Evolutionary conservation across 2,797 vertebrate genomes (phyloP).

Genomic region (Brachymystax lenok): DNA sequence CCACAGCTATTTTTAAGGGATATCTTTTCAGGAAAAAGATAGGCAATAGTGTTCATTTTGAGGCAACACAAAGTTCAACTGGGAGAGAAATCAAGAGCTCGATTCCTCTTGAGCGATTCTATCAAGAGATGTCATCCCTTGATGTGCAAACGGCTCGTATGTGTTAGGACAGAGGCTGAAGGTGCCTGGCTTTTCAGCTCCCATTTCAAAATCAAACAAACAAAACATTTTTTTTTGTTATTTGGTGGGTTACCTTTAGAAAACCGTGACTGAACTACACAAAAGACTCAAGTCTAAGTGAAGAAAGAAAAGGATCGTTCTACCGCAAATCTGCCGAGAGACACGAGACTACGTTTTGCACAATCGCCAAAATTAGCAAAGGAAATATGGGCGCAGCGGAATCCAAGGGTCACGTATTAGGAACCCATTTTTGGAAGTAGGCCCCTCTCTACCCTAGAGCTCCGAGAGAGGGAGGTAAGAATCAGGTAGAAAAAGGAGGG

Average conservation of each 20-base stretch:
- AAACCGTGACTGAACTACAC: not conserved
- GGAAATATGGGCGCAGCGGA: not conserved
- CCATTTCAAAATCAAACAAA: not conserved
- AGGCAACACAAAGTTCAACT: not conserved
- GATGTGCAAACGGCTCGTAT: not conserved
- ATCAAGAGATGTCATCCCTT: not conserved
- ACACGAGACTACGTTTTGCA: not conserved
- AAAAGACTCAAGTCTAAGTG: not conserved
- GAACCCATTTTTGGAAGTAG: not conserved
- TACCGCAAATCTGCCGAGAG: not conserved
- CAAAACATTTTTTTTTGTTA: not conserved
- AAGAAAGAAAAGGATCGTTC: not conserved
- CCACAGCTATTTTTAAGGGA: conserved; percentile 78
- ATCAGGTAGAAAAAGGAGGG: conserved; percentile 54
- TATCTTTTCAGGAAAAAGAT: conserved; percentile 58
- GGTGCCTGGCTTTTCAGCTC: not conserved
- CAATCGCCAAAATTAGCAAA: not conserved
- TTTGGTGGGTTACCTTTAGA: not conserved
- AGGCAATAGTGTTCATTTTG: not conserved
- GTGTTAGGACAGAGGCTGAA: not conserved
- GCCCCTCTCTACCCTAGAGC: no score
- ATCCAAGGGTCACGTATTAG: not conserved
- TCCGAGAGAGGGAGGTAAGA: conserved; percentile 17
- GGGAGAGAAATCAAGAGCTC: not conserved
- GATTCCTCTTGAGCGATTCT: not conserved